A percentile compares a stretch with the other conserved stretches of the same genome.
These are phyloP conservation scores for Psittacula echo DNA, from an alignment of 2,797 vertebrate genomes.

Conservation along the genomic window DNA sequence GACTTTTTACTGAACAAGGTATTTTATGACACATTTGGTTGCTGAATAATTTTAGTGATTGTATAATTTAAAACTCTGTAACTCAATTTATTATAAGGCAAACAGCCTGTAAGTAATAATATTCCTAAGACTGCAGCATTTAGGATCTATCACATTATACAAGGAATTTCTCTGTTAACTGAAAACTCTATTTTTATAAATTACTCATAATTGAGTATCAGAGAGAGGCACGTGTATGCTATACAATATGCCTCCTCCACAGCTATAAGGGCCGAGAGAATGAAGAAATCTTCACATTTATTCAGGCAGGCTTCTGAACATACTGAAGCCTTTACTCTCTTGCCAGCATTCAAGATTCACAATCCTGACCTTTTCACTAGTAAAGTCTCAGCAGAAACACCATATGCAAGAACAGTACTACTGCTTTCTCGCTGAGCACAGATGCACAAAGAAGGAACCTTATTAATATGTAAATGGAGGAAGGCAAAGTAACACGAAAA, in stretches of 20 bases:
- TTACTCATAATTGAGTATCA: not conserved
- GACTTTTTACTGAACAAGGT: not conserved
- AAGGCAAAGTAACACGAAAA: not conserved
- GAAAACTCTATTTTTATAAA: not conserved
- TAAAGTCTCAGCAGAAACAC: slow-evolving; percentile 41
- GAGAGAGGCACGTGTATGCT: not conserved
- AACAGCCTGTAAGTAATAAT: not conserved
- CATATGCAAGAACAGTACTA: not conserved
- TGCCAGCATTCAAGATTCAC: not conserved
- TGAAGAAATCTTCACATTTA: not conserved
- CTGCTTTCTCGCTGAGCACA: slow-evolving; percentile 17
- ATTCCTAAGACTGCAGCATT: not conserved
- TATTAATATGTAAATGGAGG: slow-evolving; percentile 2
- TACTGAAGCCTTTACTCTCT: not conserved
- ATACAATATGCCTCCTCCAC: not conserved
- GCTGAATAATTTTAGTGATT: not conserved
- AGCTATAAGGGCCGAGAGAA: not conserved
- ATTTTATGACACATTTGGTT: not conserved
- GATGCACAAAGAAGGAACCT: not conserved
- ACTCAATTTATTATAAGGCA: not conserved
- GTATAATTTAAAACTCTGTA: not conserved
- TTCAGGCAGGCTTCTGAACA: not conserved
- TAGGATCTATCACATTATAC: not conserved
- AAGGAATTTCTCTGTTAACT: not conserved
- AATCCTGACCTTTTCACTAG: slow-evolving; percentile 24